These are phyloP conservation scores for Adelges cooleyi DNA, from an alignment of 1,140 invertebrate species.

Conservation along the genomic window DNA sequence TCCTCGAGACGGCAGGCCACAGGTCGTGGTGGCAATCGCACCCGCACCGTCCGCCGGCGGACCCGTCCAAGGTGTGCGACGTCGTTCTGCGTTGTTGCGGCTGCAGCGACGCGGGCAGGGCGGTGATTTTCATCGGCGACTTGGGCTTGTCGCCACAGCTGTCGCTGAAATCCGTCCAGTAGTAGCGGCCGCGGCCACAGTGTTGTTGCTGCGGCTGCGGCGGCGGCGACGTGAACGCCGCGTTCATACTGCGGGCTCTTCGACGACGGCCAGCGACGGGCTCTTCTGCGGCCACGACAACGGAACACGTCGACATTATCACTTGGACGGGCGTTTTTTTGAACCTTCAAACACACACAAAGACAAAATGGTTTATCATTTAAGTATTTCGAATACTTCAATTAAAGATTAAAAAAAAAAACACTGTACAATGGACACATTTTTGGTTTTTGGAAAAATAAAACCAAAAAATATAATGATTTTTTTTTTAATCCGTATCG, in stretches of 20 bases:
- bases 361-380: too few relatives aligned
- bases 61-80: not conserved
- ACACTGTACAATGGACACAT: too few relatives aligned
- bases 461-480: too few relatives aligned
- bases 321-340: too few relatives aligned
- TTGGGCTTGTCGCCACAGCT: not conserved
- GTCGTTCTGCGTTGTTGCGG: not conserved
- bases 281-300: too few relatives aligned
- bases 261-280: not conserved
- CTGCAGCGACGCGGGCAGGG: not conserved
- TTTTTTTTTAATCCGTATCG: too few relatives aligned
- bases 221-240: too few relatives aligned
- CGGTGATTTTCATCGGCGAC: conserved; percentile 9
- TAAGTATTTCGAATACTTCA: too few relatives aligned
- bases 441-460: too few relatives aligned
- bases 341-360: too few relatives aligned
- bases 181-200: not conserved
- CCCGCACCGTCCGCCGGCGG: not conserved
- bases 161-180: not conserved
- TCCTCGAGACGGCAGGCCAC: not conserved
- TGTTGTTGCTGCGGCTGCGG: not conserved
- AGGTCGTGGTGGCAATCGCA: conserved; percentile 9
- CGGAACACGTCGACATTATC: too few relatives aligned
- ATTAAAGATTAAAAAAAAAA: too few relatives aligned
- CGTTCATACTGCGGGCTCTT: not conserved